Percentiles rank a stretch among this genome's conserved stretches.
phyloP scores from a whole-genome alignment of 1,140 invertebrate genomes.

The Oscheius sp. region DNA sequence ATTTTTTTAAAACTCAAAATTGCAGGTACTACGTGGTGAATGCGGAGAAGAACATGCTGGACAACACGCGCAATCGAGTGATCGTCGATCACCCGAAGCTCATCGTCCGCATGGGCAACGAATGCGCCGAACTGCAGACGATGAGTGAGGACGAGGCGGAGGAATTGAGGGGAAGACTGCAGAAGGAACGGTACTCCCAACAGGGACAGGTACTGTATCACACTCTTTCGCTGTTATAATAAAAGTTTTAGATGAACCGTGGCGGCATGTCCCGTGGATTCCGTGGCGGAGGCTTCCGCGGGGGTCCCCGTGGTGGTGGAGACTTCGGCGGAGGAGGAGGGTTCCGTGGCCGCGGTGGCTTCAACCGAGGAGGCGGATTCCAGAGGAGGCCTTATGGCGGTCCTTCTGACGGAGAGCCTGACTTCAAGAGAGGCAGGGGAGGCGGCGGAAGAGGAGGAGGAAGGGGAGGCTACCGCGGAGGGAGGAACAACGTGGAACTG shows the following conservation, averaged over 20 bases:
- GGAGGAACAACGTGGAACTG: neutral
- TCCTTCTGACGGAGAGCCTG: conserved; percentile 26
- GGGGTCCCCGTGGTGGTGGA: conserved; percentile 25
- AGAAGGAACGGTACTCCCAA: neutral
- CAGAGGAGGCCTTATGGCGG: neutral
- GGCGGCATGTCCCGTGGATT: neutral
- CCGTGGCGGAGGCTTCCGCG: neutral
- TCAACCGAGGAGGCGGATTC: neutral
- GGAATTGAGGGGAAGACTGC: conserved; percentile 5
- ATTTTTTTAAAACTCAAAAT: conserved; percentile 4
- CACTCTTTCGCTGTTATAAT: no score
- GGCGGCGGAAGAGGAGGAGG: conserved; percentile 25
- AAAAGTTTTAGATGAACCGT: neutral
- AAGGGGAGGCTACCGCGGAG: conserved; percentile 20
- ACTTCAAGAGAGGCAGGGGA: conserved; percentile 5
- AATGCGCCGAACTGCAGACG: conserved; percentile 21
- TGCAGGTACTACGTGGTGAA: conserved; percentile 38
- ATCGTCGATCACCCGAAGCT: conserved; percentile 40
- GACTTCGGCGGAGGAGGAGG: conserved; percentile 14
- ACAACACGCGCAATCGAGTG: conserved; percentile 37
- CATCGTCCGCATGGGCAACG: conserved; percentile 26
- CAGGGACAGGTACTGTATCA: no score
- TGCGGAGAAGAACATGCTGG: conserved; percentile 33
- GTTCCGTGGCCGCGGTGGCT: conserved; percentile 3
- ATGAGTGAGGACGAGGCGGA: conserved; percentile 26